Evolutionary conservation across 2,888 invertebrate species (phyloP).

Genomic region (Panopea generosa): DNA sequence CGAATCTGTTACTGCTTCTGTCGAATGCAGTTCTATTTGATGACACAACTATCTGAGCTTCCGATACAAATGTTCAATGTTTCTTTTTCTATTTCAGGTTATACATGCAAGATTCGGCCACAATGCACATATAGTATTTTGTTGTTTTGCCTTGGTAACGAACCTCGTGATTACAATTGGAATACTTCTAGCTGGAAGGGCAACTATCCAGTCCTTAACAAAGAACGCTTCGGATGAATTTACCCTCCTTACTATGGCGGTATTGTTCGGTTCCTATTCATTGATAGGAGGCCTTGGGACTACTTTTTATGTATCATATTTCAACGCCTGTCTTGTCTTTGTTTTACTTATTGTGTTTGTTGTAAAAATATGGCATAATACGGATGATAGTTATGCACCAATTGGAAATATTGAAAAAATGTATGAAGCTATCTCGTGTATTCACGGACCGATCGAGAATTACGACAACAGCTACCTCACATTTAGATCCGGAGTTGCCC

Average conservation of each 20-base stretch:
- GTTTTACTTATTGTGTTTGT: conserved; percentile 81
- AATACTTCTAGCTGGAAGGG: conserved; percentile 78
- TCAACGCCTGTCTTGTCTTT: conserved; percentile 82
- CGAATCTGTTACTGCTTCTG: too few relatives aligned
- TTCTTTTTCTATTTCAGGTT: conserved; percentile 65
- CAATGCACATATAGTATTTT: conserved; percentile 79
- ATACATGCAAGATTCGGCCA: conserved; percentile 81
- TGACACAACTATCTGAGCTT: too few relatives aligned
- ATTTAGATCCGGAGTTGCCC: conserved; percentile 77
- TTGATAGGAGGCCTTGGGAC: conserved; percentile 83
- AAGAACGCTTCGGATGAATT: conserved; percentile 80
- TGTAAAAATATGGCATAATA: conserved; percentile 78
- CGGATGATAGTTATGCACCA: conserved; percentile 66
- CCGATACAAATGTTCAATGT: too few relatives aligned
- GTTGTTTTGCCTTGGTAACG: conserved; percentile 80
- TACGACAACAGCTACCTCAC: conserved; percentile 78
- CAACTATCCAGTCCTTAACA: conserved; percentile 78
- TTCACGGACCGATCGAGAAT: conserved; percentile 80
- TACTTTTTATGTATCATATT: conserved; percentile 83
- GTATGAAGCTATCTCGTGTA: conserved; percentile 77
- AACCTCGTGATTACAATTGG: conserved; percentile 82
- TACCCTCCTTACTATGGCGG: conserved; percentile 79
- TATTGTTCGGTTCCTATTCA: conserved; percentile 81
- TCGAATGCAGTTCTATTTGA: too few relatives aligned
- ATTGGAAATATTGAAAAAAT: conserved; percentile 77